Evolutionary conservation across 2,797 vertebrate species (phyloP).

Genomic region (Diplodus sargus): DNA sequence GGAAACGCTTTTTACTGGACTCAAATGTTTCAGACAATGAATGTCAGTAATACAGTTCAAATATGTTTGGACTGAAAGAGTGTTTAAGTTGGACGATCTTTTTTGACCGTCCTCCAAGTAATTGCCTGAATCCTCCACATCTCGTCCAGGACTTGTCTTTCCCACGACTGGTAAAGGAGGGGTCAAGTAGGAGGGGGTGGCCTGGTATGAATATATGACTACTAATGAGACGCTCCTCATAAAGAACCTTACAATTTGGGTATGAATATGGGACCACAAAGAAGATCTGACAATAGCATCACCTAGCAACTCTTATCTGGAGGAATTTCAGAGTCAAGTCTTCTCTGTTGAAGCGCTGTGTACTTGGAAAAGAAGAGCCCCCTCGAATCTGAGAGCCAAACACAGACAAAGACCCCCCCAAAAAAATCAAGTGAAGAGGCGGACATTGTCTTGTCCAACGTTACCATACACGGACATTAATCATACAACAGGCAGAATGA

Average conservation of each 20-base stretch:
- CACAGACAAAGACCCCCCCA: slow-evolving; percentile 74
- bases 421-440: slow-evolving; percentile 70
- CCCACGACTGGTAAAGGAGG: slow-evolving; percentile 86
- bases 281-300: slow-evolving; percentile 82
- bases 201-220: slow-evolving; percentile 88
- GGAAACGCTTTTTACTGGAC: not conserved
- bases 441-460: slow-evolving; percentile 73
- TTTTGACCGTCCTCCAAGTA: slow-evolving; percentile 63
- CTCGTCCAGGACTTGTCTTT: slow-evolving; percentile 80
- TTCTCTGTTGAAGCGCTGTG: slow-evolving; percentile 75
- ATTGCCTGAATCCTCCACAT: slow-evolving; percentile 70
- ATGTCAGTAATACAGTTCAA: slow-evolving; percentile 35
- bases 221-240: slow-evolving; percentile 84
- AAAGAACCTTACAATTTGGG: slow-evolving; percentile 80
- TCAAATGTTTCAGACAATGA: slow-evolving; percentile 37
- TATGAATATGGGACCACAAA: slow-evolving; percentile 87
- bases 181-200: slow-evolving; percentile 85
- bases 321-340: slow-evolving; percentile 88
- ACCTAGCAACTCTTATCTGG: slow-evolving; percentile 84
- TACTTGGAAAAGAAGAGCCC: slow-evolving; percentile 78
- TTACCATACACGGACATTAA: slow-evolving; percentile 77
- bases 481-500: slow-evolving; percentile 77
- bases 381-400: slow-evolving; percentile 79
- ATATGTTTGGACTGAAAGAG: slow-evolving; percentile 48
- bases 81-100: slow-evolving; percentile 58